Evolutionary conservation across 2,888 invertebrate genomes (phyloP).

Genomic region (Lissocephala sabroskyi): DNA sequence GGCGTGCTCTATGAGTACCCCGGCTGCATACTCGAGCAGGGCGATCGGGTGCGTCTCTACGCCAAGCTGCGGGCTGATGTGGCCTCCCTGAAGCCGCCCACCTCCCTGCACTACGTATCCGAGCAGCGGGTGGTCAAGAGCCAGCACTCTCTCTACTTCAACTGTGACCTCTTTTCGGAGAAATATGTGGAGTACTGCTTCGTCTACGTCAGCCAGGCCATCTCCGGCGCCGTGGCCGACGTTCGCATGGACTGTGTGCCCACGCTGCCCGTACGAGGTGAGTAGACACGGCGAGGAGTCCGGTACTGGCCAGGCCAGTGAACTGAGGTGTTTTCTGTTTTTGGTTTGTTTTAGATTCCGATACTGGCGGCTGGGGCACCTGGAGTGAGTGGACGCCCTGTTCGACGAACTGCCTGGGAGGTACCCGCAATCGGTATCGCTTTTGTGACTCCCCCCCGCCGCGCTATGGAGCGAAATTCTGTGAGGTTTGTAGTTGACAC

Average conservation of each 20-base stretch:
- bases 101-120: conserved; percentile 77
- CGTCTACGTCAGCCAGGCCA: conserved; percentile 88
- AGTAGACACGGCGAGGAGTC: conserved; percentile 50
- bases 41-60: conserved; percentile 86
- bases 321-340: too few species aligned
- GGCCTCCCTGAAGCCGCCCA: conserved; percentile 79
- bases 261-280: conserved; percentile 85
- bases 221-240: conserved; percentile 88
- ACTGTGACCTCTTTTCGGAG: conserved; percentile 87
- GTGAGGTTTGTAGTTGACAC: conserved; percentile 79
- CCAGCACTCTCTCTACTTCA: conserved; percentile 83
- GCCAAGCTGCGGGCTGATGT: conserved; percentile 82
- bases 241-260: conserved; percentile 89
- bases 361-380: conserved; percentile 83
- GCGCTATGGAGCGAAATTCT: conserved; percentile 89
- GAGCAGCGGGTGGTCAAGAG: conserved; percentile 80
- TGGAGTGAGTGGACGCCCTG: conserved; percentile 92
- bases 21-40: conserved; percentile 83
- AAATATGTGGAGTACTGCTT: conserved; percentile 90
- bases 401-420: conserved; percentile 83
- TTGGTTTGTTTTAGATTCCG: conserved; percentile 76
- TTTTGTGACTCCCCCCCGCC: conserved; percentile 92
- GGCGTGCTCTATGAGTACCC: conserved; percentile 89
- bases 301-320: too few species aligned
- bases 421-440: conserved; percentile 86